Evolutionary conservation across 2,888 invertebrate genomes (phyloP), one percentile per base, ranked within the genome.

Genomic region (Petrolisthes manimaculis): DNA sequence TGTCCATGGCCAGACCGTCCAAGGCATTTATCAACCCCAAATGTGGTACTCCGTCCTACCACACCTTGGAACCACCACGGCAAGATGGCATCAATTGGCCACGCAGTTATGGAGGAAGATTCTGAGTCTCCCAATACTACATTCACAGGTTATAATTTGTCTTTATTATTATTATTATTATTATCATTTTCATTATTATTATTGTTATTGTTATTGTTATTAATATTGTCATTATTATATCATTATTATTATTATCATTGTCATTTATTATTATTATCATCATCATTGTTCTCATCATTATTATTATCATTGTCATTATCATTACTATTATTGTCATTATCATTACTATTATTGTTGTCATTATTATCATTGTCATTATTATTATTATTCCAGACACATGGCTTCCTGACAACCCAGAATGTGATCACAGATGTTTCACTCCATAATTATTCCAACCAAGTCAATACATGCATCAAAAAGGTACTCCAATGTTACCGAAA

Each of bases 31-130:
- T 74, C 9, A 56, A 4, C 12, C 77, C 18, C 5, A 24, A 9
- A 77, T 51, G 18, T 84, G 84, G 84, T 84, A 84, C 77, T 51
- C 37, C 37, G 56, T 84, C n/a, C 84, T 84, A 37, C 84, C 84
- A 0, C 1, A 61, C 84, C 56, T 75, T 3, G 5, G 51, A 9
- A 5, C 1, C 9, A 51, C 56, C 4, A 9, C 37, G 0, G 84
- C 77, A 21, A 37, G 84, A 21, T 84, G 84, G 84, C 21, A 77
- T 1, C 9, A 84, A 9, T 3, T 84, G 61, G 84, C 77, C 8
- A 61, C 14, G 6, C 21, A 77, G 56, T 24, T 84, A 18, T 84
- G 84, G 84, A 51, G 4, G n/a, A 37, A 37, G 18, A 4, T 84
- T 8, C 6, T 77, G 12, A 6, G 0, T 0, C 55, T 37, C 1